Percentiles rank a stretch among this genome's conserved stretches.
Evolutionary conservation across 1,140 invertebrate genomes (phyloP).

Genomic region (Pollicipes pollicipes): DNA sequence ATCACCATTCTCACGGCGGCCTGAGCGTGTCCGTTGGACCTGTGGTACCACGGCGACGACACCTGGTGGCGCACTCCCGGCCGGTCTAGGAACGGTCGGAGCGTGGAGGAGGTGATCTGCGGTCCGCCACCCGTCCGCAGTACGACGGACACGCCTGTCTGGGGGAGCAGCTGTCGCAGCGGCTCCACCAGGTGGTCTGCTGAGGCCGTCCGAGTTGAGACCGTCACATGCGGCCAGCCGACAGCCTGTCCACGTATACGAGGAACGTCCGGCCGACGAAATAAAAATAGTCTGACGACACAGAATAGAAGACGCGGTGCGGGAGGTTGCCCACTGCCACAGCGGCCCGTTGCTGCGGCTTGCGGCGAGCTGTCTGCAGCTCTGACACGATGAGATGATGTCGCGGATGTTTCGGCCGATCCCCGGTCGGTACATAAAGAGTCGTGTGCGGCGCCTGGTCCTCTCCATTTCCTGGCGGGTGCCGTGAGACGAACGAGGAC

Average conservation of each 20-base stretch:
- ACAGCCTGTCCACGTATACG: conserved; percentile 7
- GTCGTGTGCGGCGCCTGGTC: background rate
- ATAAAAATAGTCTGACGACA: conserved; percentile 12
- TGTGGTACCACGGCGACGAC: conserved; percentile 3
- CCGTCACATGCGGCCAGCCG: conserved; percentile 9
- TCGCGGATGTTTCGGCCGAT: background rate
- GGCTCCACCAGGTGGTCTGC: background rate
- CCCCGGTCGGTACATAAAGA: conserved; percentile 8
- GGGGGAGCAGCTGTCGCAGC: background rate
- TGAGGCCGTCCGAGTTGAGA: conserved; percentile 3
- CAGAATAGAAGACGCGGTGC: conserved; percentile 1
- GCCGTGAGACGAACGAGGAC: conserved; percentile 4
- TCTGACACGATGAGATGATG: background rate
- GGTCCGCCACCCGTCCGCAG: conserved; percentile 7
- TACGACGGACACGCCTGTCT: conserved; percentile 6
- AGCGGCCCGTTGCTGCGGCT: conserved; percentile 6
- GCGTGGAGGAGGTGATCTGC: background rate
- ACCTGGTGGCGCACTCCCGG: conserved; percentile 8
- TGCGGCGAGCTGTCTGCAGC: background rate
- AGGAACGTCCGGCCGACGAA: conserved; percentile 7
- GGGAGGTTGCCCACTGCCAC: background rate
- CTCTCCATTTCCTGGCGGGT: background rate
- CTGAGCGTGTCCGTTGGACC: conserved; percentile 7
- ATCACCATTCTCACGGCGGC: conserved; percentile 3
- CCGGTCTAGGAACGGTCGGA: conserved; percentile 5